A percentile compares a stretch with the other conserved stretches of the same genome.
Evolutionary conservation across 2,113 vertebrate species (phyloP).

Genomic region (Psammodynastes pulverulentus): DNA sequence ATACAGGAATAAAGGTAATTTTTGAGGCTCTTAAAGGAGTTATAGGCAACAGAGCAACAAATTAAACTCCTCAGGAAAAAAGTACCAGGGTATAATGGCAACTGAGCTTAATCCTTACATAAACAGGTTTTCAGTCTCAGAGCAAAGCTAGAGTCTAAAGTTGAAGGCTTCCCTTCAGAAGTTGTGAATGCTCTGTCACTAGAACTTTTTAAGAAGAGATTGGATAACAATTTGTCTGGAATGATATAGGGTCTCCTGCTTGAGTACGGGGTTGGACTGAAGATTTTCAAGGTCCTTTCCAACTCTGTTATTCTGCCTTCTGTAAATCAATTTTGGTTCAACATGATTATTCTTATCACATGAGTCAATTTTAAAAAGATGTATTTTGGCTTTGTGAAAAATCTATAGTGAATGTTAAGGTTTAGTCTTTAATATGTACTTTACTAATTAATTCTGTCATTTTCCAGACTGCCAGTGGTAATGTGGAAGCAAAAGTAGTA

Average conservation of each 20-base stretch:
- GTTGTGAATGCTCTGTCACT: neutral
- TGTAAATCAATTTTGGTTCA: neutral
- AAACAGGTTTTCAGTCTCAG: neutral
- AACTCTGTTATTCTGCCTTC: neutral
- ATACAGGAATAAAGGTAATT: neutral
- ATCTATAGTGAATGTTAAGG: neutral
- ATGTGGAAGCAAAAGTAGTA: slow-evolving; percentile 97
- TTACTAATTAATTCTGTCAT: slow-evolving; percentile 57
- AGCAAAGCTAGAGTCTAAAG: neutral
- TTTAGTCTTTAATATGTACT: neutral
- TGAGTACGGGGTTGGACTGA: neutral
- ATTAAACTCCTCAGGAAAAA: neutral
- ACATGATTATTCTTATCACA: neutral
- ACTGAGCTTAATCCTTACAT: neutral
- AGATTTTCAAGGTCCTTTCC: neutral
- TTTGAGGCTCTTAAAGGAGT: neutral
- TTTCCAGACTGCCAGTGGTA: slow-evolving; percentile 92
- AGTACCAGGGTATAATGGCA: neutral
- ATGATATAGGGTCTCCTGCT: neutral
- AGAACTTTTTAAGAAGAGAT: neutral
- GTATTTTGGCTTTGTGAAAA: neutral
- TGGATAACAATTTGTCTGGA: neutral
- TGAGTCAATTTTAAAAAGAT: neutral
- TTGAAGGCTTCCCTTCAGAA: neutral
- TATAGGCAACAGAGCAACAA: neutral